Conservation (phyloP, 2,888 invertebrate genomes). For the Himalopsyche anomala region DNA sequence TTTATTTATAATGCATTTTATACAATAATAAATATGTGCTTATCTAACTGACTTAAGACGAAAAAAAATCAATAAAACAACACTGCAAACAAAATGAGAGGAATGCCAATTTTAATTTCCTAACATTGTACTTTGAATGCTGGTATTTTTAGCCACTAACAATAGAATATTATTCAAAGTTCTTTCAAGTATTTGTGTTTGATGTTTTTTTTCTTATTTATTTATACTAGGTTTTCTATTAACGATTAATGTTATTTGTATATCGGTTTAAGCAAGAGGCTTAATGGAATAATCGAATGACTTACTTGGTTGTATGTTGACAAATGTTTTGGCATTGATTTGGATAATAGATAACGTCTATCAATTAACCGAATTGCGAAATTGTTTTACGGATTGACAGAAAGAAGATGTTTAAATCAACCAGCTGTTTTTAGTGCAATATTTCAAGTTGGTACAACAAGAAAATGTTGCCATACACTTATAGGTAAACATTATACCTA, state of each 20-base stretch:
- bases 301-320: background rate
- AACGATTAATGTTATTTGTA: background rate
- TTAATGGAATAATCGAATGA: background rate
- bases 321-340: constrained; percentile 10
- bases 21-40: background rate
- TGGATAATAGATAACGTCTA: background rate
- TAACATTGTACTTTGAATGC: background rate
- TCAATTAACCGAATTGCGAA: background rate
- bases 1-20: no score
- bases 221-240: background rate
- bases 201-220: constrained; percentile 25
- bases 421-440: background rate
- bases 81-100: background rate
- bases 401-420: background rate
- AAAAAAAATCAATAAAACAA: constrained; percentile 3
- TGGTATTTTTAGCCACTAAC: constrained; percentile 4
- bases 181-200: background rate
- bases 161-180: constrained; percentile 1
- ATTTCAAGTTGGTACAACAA: background rate
- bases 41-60: background rate
- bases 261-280: background rate
- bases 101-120: background rate
- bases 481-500: background rate
- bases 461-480: background rate
- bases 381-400: constrained; percentile 1